Evolutionary conservation across 2,888 invertebrate species (phyloP).

Genomic region (Leptura quadrifasciata): DNA sequence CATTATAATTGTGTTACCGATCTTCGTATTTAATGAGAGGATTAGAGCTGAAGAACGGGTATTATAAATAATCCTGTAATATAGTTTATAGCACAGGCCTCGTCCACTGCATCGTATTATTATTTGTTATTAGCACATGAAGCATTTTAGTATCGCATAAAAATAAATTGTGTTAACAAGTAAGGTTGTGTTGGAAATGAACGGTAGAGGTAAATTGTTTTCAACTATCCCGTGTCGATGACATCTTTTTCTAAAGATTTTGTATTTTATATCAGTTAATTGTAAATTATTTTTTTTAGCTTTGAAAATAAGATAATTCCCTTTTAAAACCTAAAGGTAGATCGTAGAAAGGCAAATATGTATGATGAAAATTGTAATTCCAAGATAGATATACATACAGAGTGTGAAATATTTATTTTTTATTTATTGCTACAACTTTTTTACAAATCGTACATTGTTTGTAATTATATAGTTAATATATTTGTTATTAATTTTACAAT

Average conservation of each 20-base stretch:
- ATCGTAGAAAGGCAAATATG: no score
- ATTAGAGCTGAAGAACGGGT: constrained; percentile 36
- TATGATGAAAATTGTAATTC: no score
- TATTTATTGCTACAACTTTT: no score
- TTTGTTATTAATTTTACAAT: no score
- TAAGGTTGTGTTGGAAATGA: neutral
- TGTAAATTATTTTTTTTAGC: neutral
- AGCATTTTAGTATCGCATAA: constrained; percentile 41
- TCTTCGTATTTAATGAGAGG: constrained; percentile 55
- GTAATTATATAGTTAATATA: no score
- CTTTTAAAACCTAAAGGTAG: no score
- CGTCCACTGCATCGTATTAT: constrained; percentile 22
- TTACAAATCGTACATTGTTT: no score
- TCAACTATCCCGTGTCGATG: neutral
- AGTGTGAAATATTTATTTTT: no score
- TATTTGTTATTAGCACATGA: constrained; percentile 43
- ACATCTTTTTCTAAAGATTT: neutral
- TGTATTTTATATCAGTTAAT: neutral
- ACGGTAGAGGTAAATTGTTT: neutral
- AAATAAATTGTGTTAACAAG: constrained; percentile 41
- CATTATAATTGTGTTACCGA: constrained; percentile 63
- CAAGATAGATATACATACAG: no score
- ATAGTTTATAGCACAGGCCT: constrained; percentile 43
- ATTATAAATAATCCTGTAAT: constrained; percentile 44
- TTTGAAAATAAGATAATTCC: no score